phyloP scores from a whole-genome alignment of 2,113 vertebrate species.

The Esox niger region DNA sequence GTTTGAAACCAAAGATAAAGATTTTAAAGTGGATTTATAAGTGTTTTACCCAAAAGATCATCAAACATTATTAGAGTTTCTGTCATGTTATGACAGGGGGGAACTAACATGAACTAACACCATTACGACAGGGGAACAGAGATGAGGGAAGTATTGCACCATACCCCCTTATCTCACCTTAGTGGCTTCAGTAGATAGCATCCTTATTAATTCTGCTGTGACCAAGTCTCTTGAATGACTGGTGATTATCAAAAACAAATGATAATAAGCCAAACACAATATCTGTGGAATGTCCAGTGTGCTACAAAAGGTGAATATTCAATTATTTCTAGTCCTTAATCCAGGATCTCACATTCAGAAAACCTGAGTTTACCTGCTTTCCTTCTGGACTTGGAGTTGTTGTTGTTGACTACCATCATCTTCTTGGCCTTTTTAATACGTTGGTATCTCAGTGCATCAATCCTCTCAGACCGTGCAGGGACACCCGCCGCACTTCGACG shows the following conservation, averaged over 20 bases:
- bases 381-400: conserved; percentile 93
- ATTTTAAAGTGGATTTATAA: too few species aligned
- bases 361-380: conserved; percentile 82
- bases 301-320: neutral
- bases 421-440: conserved; percentile 98
- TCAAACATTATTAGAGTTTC: too few species aligned
- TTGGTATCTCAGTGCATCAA: conserved; percentile 97
- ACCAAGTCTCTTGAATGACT: neutral
- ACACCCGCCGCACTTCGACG: conserved; percentile 72
- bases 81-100: too few species aligned
- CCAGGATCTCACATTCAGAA: conserved; percentile 2
- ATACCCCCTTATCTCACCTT: conserved; percentile 37
- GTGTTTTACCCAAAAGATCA: too few species aligned
- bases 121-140: too few species aligned
- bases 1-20: too few species aligned
- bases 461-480: conserved; percentile 97
- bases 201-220: neutral
- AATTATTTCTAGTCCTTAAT: neutral
- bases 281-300: neutral
- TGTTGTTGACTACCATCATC: conserved; percentile 84
- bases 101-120: too few species aligned
- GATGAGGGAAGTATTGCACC: too few species aligned
- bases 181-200: conserved; percentile 24
- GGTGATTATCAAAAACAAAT: too few species aligned
- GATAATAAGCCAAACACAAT: neutral